These are phyloP conservation scores for Chelonus formosanus DNA, from an alignment of 2,888 invertebrate genomes.

Conservation along the genomic window DNA sequence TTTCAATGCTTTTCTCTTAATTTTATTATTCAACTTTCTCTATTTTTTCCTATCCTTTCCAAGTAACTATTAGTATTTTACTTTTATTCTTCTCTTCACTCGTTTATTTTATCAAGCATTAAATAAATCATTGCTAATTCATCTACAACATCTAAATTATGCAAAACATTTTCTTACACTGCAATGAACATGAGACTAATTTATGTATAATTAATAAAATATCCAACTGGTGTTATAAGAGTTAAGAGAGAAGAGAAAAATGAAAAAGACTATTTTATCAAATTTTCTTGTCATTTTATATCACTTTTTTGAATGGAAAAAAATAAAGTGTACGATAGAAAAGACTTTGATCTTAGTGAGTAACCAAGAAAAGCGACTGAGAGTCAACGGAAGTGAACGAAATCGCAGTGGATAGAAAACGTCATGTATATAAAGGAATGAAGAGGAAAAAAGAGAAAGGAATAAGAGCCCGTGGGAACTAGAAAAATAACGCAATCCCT, in stretches of 20 bases:
- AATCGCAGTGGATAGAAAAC: slow-evolving; percentile 12
- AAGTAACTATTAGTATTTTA: slow-evolving; percentile 1
- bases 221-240: too few relatives aligned
- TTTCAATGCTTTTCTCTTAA: not conserved
- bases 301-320: not conserved
- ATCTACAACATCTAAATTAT: too few relatives aligned
- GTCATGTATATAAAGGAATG: slow-evolving; percentile 17
- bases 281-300: not conserved
- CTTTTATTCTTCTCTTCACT: not conserved
- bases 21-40: slow-evolving; percentile 14
- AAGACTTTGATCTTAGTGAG: slow-evolving; percentile 14
- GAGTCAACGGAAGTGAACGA: slow-evolving; percentile 6
- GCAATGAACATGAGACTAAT: too few relatives aligned
- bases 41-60: slow-evolving; percentile 1
- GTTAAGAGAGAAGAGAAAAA: not conserved
- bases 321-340: not conserved
- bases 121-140: too few relatives aligned
- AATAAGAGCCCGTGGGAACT: slow-evolving; percentile 28
- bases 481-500: slow-evolving; percentile 33
- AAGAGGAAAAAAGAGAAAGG: slow-evolving; percentile 3
- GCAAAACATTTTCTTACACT: too few relatives aligned
- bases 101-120: slow-evolving; percentile 10
- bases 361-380: slow-evolving; percentile 4
- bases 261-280: not conserved
- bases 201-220: too few relatives aligned